Conservation (phyloP, 35 echinoderm and acorn worm species). For the Nesometra sesokonis region DNA sequence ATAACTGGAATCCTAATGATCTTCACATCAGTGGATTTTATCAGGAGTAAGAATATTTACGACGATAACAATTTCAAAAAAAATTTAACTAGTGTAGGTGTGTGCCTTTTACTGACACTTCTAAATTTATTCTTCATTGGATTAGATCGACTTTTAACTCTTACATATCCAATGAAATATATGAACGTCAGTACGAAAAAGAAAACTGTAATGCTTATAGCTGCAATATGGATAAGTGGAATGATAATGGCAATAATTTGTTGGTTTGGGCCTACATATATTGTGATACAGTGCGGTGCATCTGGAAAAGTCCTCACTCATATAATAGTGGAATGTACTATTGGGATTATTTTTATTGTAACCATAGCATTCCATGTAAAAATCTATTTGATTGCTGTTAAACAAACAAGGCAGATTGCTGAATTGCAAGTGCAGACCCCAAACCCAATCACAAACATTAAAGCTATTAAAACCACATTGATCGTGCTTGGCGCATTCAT, state of each 20-base stretch:
- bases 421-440: not conserved
- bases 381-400: not conserved
- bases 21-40: not conserved
- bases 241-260: not conserved
- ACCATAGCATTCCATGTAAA: not conserved
- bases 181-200: not conserved
- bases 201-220: not conserved
- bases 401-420: not conserved
- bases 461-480: not conserved
- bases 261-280: not conserved
- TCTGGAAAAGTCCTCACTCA: not conserved
- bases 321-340: not conserved
- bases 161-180: not conserved
- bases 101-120: not conserved
- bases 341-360: not conserved
- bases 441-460: not conserved
- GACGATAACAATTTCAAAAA: not conserved
- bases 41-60: not conserved
- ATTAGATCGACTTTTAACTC: not conserved
- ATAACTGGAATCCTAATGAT: not conserved
- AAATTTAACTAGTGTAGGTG: not conserved
- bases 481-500: not conserved
- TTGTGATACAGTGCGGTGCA: not conserved
- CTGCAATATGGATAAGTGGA: not conserved
- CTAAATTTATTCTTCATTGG: not conserved